Evolutionary conservation across 35 echinoderm and acorn worm species (phyloP), one percentile per base, ranked within the genome.

Genomic region (Strongylocentrotus purpuratus): DNA sequence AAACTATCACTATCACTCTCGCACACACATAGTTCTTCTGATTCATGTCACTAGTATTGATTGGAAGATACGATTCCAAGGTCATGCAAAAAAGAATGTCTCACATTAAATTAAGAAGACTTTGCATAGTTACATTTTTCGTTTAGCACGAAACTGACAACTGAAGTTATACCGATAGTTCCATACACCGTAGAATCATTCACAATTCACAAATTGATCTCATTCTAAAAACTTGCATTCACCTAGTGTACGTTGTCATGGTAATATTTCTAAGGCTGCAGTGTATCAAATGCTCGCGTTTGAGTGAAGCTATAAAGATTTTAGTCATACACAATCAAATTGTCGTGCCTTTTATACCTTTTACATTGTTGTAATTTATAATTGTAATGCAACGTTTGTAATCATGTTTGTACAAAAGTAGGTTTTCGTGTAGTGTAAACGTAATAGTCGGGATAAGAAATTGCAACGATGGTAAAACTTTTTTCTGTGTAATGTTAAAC

Each of bases 281-380:
- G 20, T 78, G 28, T 78, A 22, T 6, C 65, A 22, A 78, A 78
- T 78, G 6, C 8, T 22, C 28, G 8, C 22, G 25, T 78, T 7
- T 55, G 10, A 55, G 11, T 55, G 50, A 10, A 55, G 50, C 50
- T 55, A 14, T 55, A 55, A 7, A 78, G 1, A 28, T 78, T 28
- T n/a, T n/a, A 78, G 65, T 78, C 22, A 78, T n/a, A 78, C 65
- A 28, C 65, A 28, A 78, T 78, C 22, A 78, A 22, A 78, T 78
- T 78, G 0, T 78, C 20, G 65, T 78, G 65, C 65, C 65, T 78
- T 78, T 78, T 78, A 78, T 78, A 78, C 22, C 18, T 7, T 78
- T 78, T 78, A 22, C 65, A 78, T 78, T 78, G 65, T 55, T 78
- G 65, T 78, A 78, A 78, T 78, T 78, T n/a, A 78, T 25, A 78